These are phyloP conservation scores for Branchinecta lynchi DNA, from an alignment of 1,140 invertebrate species.

Conservation along the genomic window DNA sequence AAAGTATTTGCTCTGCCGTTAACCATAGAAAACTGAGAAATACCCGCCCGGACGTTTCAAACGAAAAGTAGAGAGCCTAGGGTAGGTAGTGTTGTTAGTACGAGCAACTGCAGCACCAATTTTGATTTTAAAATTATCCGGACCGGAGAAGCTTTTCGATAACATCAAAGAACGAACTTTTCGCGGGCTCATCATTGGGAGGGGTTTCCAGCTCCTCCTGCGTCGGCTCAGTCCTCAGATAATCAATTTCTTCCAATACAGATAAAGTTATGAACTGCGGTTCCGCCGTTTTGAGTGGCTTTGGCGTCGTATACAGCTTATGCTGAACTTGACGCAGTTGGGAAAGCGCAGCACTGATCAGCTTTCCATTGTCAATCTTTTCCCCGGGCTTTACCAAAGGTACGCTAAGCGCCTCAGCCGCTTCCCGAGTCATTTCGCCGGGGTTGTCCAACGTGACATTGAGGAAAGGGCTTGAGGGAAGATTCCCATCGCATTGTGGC, in stretches of 20 bases:
- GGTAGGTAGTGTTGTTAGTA: no score
- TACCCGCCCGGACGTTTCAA: no score
- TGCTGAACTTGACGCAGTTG: neutral
- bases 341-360: neutral
- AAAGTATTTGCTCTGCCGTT: no score
- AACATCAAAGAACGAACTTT: neutral
- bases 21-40: no score
- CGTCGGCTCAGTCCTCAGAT: neutral
- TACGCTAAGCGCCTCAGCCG: neutral
- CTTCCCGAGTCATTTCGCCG: neutral
- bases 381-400: neutral
- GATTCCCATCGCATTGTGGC: neutral
- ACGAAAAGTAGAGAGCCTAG: no score
- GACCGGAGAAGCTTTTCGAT: neutral
- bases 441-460: neutral
- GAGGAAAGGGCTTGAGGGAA: neutral
- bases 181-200: neutral
- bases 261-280: slow-evolving; percentile 7
- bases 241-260: slow-evolving; percentile 5
- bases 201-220: neutral
- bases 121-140: neutral
- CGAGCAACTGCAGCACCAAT: neutral
- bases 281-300: neutral
- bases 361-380: neutral
- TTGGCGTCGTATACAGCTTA: neutral